A percentile compares a stretch with the other conserved stretches of the same genome.
phyloP scores from a whole-genome alignment of 2,888 invertebrate genomes.

The Chironomus riparius region DNA sequence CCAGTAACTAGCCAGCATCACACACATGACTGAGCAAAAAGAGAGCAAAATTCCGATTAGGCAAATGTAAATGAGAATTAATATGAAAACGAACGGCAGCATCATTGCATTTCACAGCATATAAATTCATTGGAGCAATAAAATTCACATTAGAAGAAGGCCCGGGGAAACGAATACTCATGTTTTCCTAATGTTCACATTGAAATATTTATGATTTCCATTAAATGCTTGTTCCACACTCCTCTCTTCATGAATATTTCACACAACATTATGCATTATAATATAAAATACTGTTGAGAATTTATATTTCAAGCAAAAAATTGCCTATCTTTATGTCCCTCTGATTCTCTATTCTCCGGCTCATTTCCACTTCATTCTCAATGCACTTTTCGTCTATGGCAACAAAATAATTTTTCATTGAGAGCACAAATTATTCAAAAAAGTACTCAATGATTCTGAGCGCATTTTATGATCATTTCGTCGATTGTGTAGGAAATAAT shows the following conservation, averaged over 20 bases:
- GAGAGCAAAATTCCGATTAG: neutral
- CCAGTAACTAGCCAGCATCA: too few relatives aligned
- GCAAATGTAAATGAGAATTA: neutral
- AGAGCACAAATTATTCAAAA: too few relatives aligned
- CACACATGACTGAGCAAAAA: neutral
- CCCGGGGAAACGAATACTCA: neutral
- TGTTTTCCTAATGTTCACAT: conserved; percentile 2
- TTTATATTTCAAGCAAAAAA: too few relatives aligned
- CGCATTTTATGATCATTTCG: too few relatives aligned
- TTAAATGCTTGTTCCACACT: conserved; percentile 10
- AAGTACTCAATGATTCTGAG: too few relatives aligned
- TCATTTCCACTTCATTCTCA: too few relatives aligned
- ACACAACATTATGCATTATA: neutral
- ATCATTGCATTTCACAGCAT: conserved; percentile 2
- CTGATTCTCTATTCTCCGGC: too few relatives aligned
- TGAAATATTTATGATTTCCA: conserved; percentile 24
- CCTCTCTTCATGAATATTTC: conserved; percentile 19
- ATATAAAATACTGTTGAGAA: too few relatives aligned
- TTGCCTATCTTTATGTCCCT: too few relatives aligned
- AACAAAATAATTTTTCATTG: too few relatives aligned
- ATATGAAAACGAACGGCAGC: neutral
- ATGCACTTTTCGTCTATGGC: too few relatives aligned
- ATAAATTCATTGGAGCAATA: conserved; percentile 21
- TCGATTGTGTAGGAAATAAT: too few relatives aligned
- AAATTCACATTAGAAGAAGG: conserved; percentile 18